Evolutionary conservation across 2,888 invertebrate genomes (phyloP), one percentile per base, ranked within the genome.

Genomic region (Andrena camellia): DNA sequence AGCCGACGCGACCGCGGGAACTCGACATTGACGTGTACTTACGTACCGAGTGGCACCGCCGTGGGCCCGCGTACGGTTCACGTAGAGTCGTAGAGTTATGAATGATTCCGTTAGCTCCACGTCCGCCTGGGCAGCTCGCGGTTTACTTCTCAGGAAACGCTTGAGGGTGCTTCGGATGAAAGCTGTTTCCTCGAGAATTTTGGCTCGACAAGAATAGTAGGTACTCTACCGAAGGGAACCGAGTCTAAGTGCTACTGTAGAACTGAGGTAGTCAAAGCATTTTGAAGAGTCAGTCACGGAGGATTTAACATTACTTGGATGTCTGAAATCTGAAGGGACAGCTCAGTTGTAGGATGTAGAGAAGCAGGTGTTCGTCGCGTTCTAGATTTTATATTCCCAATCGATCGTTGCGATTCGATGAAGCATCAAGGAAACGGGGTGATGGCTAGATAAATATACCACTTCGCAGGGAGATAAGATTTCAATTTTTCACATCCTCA

Each of bases 41-140:
- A 42, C 42, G 42, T 42, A 70, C 89, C 89, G 86, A 88, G 88
- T 88, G 81, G 48, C 76, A 71, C 82, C 77, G 23, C 48, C 23
- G 50, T 23, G 50, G 62, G 68, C 83, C 73, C 79, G 70, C 76
- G 77, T 72, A 78, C 69, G 60, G 83, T 78, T 82, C 88, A 89
- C 83, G 81, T 82, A 42, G 71, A 84, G 80, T 42, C 42, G 5
- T 42, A 42, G 42, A 42, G 17, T 17, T 83, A 78, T 79, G 84
- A 88, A 80, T 75, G 84, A 89, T 89, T 88, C 89, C 88, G 89
- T 88, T 89, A 88, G 86, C 89, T 82, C 75, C 77, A 78, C 74
- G 74, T 76, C 57, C 64, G 57, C 66, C 33, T 68, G 42, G 69
- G 63, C 57, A 63, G 67, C 75, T 59, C 50, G 67, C 29, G 50